A percentile compares a stretch with the other conserved stretches of the same genome.
Conservation (phyloP, 1,140 invertebrate genomes). For the Aradophagus sp. region DNA sequence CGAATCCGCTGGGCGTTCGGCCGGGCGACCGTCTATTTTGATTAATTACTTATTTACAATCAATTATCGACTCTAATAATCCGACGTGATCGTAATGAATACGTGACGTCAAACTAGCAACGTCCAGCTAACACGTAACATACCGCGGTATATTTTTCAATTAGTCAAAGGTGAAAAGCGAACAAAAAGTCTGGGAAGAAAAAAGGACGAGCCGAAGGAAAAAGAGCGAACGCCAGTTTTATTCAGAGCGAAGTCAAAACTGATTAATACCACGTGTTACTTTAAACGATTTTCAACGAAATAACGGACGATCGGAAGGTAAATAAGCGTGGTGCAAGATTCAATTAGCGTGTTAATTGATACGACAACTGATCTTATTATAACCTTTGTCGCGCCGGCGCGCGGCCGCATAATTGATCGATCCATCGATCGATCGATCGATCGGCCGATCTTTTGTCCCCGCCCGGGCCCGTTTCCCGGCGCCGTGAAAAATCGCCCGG, state of each 20-base stretch:
- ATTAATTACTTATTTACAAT: constrained; percentile 7
- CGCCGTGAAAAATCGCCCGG: too few relatives aligned
- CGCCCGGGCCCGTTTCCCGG: neutral
- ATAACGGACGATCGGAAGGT: neutral
- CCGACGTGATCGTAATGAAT: neutral
- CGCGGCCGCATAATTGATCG: constrained; percentile 9
- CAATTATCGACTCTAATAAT: constrained; percentile 4
- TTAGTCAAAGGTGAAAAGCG: too few relatives aligned
- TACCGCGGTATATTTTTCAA: too few relatives aligned
- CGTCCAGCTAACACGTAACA: too few relatives aligned
- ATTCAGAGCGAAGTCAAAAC: too few relatives aligned
- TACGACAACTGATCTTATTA: neutral
- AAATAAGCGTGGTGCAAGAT: constrained; percentile 16
- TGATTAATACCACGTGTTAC: constrained; percentile 10
- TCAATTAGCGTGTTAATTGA: constrained; percentile 28
- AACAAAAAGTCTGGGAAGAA: too few relatives aligned
- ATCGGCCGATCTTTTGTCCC: too few relatives aligned
- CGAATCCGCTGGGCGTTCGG: too few relatives aligned
- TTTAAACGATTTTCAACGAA: constrained; percentile 3
- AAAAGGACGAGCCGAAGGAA: too few relatives aligned
- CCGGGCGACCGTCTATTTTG: neutral
- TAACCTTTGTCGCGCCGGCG: too few relatives aligned
- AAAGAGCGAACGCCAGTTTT: too few relatives aligned
- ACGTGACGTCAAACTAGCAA: neutral
- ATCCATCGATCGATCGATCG: neutral